These are phyloP conservation scores for Sesia apiformis DNA, from an alignment of 2,888 invertebrate species.

Conservation along the genomic window DNA sequence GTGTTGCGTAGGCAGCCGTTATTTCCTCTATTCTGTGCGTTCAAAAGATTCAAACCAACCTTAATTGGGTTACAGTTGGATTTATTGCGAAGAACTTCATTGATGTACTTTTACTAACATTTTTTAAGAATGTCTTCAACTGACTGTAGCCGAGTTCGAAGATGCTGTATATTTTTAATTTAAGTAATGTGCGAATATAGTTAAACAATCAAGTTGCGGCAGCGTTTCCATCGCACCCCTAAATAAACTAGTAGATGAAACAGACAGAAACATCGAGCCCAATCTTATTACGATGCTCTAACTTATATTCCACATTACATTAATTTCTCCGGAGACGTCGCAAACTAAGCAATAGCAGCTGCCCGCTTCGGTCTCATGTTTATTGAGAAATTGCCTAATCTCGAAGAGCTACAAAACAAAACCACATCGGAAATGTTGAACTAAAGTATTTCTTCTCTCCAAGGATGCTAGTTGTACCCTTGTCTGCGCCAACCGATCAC, in stretches of 20 bases:
- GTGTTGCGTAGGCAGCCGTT: conserved; percentile 58
- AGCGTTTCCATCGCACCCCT: conserved; percentile 23
- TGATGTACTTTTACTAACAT: not conserved
- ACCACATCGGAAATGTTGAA: conserved; percentile 70
- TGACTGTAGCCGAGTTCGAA: no score
- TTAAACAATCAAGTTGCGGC: no score
- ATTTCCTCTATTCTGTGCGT: conserved; percentile 42
- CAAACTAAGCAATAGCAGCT: conserved; percentile 64
- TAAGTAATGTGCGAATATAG: no score
- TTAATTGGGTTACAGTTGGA: conserved; percentile 48
- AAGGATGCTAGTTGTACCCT: conserved; percentile 67
- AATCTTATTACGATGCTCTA: conserved; percentile 52
- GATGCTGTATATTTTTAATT: no score
- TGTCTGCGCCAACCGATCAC: conserved; percentile 70
- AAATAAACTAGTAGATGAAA: conserved; percentile 46
- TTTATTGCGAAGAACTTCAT: conserved; percentile 2
- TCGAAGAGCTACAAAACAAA: conserved; percentile 72
- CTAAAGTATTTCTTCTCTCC: conserved; percentile 71
- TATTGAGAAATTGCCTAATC: conserved; percentile 71
- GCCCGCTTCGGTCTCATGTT: conserved; percentile 58
- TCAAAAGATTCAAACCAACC: conserved; percentile 60
- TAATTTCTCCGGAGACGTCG: conserved; percentile 70
- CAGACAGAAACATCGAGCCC: conserved; percentile 53
- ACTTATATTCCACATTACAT: conserved; percentile 64
- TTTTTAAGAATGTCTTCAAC: no score